Percentiles rank a stretch among this genome's conserved stretches.
Evolutionary conservation across 2,888 invertebrate genomes (phyloP).

Genomic region (Papilio demoleus): DNA sequence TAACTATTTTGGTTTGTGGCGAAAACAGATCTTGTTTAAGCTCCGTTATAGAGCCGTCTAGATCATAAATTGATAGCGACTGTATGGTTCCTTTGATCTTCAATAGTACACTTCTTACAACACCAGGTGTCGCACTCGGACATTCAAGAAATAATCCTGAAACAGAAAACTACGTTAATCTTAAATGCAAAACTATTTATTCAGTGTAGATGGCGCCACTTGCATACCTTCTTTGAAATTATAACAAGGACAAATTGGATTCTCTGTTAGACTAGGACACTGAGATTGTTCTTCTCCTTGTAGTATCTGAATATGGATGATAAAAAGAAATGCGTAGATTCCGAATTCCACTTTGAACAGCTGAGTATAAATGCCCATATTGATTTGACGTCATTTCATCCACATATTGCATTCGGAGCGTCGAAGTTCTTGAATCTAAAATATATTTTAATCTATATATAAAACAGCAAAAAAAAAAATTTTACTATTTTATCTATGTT

Average conservation of each 20-base stretch:
- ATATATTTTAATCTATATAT: conserved; percentile 33
- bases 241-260: conserved; percentile 95
- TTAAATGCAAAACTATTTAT: conserved; percentile 22
- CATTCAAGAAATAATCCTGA: conserved; percentile 93
- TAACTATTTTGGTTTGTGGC: conserved; percentile 86
- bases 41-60: conserved; percentile 91
- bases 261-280: conserved; percentile 90
- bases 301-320: conserved; percentile 78
- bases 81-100: conserved; percentile 88
- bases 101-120: conserved; percentile 88
- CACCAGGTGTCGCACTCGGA: conserved; percentile 90
- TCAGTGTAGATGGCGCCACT: conserved; percentile 43
- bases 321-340: conserved; percentile 82
- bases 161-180: conserved; percentile 50
- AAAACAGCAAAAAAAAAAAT: neutral
- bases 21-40: conserved; percentile 91
- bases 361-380: conserved; percentile 72
- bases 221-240: conserved; percentile 92
- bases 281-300: conserved; percentile 82
- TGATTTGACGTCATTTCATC: conserved; percentile 73
- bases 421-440: conserved; percentile 48
- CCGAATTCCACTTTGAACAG: conserved; percentile 73
- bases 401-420: conserved; percentile 72
- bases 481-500: neutral
- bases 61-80: conserved; percentile 94